phyloP scores from a whole-genome alignment of 2,888 invertebrate species.

The Drosophila antonietae region DNA sequence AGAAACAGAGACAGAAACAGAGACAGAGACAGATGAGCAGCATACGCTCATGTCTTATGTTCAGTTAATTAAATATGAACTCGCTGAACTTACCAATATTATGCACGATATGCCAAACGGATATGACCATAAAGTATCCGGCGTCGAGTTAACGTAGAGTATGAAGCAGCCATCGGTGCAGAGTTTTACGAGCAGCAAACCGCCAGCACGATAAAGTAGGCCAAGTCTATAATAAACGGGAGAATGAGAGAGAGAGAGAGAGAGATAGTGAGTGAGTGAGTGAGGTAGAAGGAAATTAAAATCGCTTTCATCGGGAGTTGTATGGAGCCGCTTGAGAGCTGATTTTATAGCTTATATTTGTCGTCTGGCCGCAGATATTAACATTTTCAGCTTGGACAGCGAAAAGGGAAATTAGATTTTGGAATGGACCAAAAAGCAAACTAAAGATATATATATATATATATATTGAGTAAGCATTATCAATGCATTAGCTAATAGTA shows the following conservation, averaged over 20 bases:
- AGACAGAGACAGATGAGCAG: not conserved
- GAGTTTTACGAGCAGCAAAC: constrained; percentile 87
- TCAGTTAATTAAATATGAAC: constrained; percentile 39
- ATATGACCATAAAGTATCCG: constrained; percentile 87
- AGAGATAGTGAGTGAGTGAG: not conserved
- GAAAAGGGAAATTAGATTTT: constrained; percentile 55
- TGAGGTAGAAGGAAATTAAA: constrained; percentile 48
- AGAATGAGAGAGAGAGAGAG: not conserved
- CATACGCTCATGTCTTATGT: constrained; percentile 11
- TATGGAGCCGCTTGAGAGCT: constrained; percentile 11
- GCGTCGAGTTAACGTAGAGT: constrained; percentile 87
- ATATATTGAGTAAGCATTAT: constrained; percentile 7
- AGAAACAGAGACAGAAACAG: too few relatives aligned
- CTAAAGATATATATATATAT: not conserved
- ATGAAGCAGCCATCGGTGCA: constrained; percentile 87
- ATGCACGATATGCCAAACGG: constrained; percentile 86
- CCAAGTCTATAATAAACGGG: constrained; percentile 85
- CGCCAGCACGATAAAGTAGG: constrained; percentile 87
- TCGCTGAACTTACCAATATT: constrained; percentile 86
- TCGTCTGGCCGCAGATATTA: constrained; percentile 33
- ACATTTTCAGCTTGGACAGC: constrained; percentile 44
- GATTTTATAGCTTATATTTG: constrained; percentile 41
- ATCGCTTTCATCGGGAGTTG: constrained; percentile 25
- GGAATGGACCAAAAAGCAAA: constrained; percentile 13
- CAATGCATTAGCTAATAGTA: constrained; percentile 18